Conservation (phyloP, 2,888 invertebrate species). For the Hyppa rectilinea region DNA sequence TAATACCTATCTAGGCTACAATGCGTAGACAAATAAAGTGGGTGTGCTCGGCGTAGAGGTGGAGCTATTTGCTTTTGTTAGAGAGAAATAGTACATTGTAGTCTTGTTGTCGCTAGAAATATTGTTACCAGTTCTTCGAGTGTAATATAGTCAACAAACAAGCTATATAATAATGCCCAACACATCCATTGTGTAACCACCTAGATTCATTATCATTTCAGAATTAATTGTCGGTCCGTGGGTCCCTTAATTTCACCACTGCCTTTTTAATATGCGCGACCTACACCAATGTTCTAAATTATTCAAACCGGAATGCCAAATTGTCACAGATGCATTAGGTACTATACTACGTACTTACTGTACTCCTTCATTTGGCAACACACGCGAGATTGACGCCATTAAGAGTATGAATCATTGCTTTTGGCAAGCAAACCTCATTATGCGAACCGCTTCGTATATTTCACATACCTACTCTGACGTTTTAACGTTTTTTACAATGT, state of each 20-base stretch:
- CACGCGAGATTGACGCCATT: conserved; percentile 64
- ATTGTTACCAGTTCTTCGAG: conserved; percentile 19
- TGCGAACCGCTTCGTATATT: conserved; percentile 57
- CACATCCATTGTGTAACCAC: neutral
- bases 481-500: conserved; percentile 63
- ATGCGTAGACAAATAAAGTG: conserved; percentile 52
- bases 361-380: conserved; percentile 64
- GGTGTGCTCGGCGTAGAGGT: conserved; percentile 58
- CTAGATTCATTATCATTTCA: conserved; percentile 20
- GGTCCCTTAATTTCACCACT: conserved; percentile 27
- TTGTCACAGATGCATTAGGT: conserved; percentile 45
- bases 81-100: conserved; percentile 47
- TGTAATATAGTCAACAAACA: neutral
- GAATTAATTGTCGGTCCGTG: conserved; percentile 35
- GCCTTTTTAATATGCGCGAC: conserved; percentile 44
- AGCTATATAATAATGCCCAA: neutral
- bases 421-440: conserved; percentile 71
- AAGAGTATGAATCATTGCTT: conserved; percentile 69
- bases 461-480: conserved; percentile 53
- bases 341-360: conserved; percentile 23
- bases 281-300: conserved; percentile 50
- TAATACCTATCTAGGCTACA: conserved; percentile 44
- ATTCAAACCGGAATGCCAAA: conserved; percentile 40
- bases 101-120: conserved; percentile 32
- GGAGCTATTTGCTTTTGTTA: conserved; percentile 55